Percentiles rank a stretch among this genome's conserved stretches.
Conservation (phyloP, 2,888 invertebrate genomes). For the Notodonta ziczac region DNA sequence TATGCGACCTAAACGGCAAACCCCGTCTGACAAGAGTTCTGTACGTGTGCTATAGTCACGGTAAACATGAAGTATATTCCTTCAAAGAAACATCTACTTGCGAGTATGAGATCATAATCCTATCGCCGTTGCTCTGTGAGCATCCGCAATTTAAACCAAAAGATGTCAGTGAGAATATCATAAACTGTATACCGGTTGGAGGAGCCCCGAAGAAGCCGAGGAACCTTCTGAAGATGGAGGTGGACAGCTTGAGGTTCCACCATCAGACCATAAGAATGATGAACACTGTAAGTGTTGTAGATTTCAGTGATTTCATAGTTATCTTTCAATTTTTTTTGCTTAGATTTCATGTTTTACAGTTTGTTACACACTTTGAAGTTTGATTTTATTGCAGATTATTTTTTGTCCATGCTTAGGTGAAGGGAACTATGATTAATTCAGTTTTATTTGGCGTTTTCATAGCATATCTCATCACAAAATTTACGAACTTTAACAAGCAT, state of each 20-base stretch:
- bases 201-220: slow-evolving; percentile 89
- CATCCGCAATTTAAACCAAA: slow-evolving; percentile 95
- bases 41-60: slow-evolving; percentile 95
- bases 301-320: slow-evolving; percentile 4
- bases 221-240: slow-evolving; percentile 88
- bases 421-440: no score
- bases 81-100: slow-evolving; percentile 97
- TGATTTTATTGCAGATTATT: background rate
- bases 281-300: slow-evolving; percentile 58
- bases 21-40: slow-evolving; percentile 92
- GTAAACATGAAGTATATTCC: slow-evolving; percentile 96
- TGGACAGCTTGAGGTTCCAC: slow-evolving; percentile 88
- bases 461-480: no score
- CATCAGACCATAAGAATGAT: slow-evolving; percentile 81
- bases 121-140: slow-evolving; percentile 93
- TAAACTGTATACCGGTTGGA: slow-evolving; percentile 89
- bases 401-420: no score
- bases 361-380: slow-evolving; percentile 10
- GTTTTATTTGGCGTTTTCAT: no score
- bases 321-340: slow-evolving; percentile 8
- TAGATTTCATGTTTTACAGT: slow-evolving; percentile 10
- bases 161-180: slow-evolving; percentile 90
- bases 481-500: no score
- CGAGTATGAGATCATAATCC: slow-evolving; percentile 95
- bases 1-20: slow-evolving; percentile 95